Percentiles rank a stretch among this genome's conserved stretches.
phyloP scores from a whole-genome alignment of 1,140 invertebrate genomes.

The Akabosia matsudoensis region DNA sequence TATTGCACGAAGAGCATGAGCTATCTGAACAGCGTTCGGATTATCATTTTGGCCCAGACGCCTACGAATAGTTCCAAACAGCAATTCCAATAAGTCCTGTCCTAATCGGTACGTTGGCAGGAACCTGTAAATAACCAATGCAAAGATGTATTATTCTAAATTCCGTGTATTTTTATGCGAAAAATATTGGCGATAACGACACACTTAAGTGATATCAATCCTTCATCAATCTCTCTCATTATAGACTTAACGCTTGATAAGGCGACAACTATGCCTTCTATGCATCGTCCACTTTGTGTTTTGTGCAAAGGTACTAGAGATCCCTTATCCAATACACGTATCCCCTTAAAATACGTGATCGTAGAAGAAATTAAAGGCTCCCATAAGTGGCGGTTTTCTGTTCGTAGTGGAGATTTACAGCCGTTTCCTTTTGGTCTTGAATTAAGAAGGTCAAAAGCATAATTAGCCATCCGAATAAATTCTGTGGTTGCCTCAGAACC shows the following conservation, averaged over 20 bases:
- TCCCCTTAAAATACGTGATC: too few species aligned
- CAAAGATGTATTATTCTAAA: neutral
- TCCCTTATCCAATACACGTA: too few species aligned
- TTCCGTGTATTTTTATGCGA: neutral
- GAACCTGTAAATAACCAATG: neutral
- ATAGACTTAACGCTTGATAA: too few species aligned
- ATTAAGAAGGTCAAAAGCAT: neutral
- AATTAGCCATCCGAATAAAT: neutral
- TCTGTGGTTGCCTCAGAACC: neutral
- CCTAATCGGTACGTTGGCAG: neutral
- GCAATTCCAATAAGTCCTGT: neutral
- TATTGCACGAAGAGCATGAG: neutral
- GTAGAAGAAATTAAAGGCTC: too few species aligned
- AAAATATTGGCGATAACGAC: too few species aligned
- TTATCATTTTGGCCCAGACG: neutral
- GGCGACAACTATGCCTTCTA: too few species aligned
- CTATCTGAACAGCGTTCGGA: neutral
- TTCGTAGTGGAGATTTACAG: too few species aligned
- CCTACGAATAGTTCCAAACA: neutral
- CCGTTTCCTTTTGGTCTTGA: too few species aligned
- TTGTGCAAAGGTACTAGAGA: too few species aligned
- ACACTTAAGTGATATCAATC: too few species aligned
- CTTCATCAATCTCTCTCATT: too few species aligned
- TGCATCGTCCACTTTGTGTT: too few species aligned
- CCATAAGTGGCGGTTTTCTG: neutral